Evolutionary conservation across 2,888 invertebrate species (phyloP), one percentile per base, ranked within the genome.

Genomic region (Crossocerus cetratus): DNA sequence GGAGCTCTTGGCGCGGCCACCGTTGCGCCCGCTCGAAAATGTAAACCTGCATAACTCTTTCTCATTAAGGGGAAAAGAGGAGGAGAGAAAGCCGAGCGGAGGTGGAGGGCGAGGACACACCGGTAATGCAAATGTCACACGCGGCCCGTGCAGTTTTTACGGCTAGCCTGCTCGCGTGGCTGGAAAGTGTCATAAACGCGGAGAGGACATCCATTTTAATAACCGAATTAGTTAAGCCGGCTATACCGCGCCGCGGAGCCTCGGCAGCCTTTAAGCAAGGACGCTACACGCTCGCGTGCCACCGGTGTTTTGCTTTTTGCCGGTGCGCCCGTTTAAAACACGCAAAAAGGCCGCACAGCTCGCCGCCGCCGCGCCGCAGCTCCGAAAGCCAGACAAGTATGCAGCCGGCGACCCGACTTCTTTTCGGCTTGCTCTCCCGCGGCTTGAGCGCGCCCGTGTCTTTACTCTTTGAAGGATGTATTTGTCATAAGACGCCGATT

Each of bases 221-320:
- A 86, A 83, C 74, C 83, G 79, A 84, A 86, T 86, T 86, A 86
- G 83, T 83, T 80, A 81, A 82, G 83, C 72, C 78, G 72, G 63
- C 60, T 69, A 60, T 61, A 62, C 45, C 55, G 63, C 74, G 72
- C 69, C 67, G 68, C 32, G 71, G 65, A 77, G 5, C 32, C 32
- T 65, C n/a, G n/a, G 54, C 69, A n/a, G n/a, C 65, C 72, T 72
- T 70, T 70, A 53, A 64, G 59, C 44, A 16, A 45, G 69, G 63
- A 58, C 69, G 65, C 43, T 5, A 43, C n/a, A 69, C 65, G 84
- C 73, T 80, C 86, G 84, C 83, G 82, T 84, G 82, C 82, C 83
- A 69, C 58, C 58, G 68, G 74, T 64, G 64, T 75, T 77, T 77
- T 59, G 66, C 69, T 74, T 81, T 77, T 81, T 82, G 72, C 66